These are phyloP conservation scores for Egretta garzetta DNA, from an alignment of 2,113 vertebrate species.

Conservation along the genomic window DNA sequence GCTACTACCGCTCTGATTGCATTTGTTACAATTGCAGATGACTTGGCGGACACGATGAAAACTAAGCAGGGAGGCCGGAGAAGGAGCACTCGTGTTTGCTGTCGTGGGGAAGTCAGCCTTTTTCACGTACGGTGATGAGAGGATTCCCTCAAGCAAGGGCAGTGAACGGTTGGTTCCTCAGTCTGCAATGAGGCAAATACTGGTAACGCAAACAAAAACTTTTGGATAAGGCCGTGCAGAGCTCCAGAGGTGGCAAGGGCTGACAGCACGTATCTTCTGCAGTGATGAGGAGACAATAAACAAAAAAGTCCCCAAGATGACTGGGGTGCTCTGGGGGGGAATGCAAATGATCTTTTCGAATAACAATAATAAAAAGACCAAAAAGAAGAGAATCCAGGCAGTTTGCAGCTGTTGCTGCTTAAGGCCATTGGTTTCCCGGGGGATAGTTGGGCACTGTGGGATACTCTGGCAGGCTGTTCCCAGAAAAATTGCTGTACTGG, in stretches of 20 bases:
- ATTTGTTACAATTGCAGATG: not conserved
- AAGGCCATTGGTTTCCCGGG: slow-evolving; percentile 74
- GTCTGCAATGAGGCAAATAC: not conserved
- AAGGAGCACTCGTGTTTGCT: not conserved
- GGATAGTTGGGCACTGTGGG: slow-evolving; percentile 92
- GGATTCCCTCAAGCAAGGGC: not conserved
- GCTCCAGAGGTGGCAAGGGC: not conserved
- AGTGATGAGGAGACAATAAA: not conserved
- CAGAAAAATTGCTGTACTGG: slow-evolving; percentile 85
- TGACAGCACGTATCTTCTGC: not conserved
- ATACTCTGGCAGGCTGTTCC: slow-evolving; percentile 92
- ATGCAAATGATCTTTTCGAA: slow-evolving; percentile 43
- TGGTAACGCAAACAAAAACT: not conserved
- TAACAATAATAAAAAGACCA: slow-evolving; percentile 14
- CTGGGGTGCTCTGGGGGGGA: not conserved
- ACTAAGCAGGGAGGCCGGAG: not conserved
- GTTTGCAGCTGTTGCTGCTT: slow-evolving; percentile 11
- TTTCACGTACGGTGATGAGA: not conserved
- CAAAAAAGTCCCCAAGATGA: not conserved
- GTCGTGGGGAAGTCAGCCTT: rapidly evolving
- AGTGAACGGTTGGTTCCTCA: not conserved
- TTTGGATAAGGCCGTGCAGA: not conserved
- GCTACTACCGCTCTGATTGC: not conserved
- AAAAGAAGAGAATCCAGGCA: slow-evolving; percentile 47
- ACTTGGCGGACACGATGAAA: not conserved